Evolutionary conservation across 2,888 invertebrate species (phyloP), one percentile per base, ranked within the genome.

Genomic region (Tetrapedia diversipes): DNA sequence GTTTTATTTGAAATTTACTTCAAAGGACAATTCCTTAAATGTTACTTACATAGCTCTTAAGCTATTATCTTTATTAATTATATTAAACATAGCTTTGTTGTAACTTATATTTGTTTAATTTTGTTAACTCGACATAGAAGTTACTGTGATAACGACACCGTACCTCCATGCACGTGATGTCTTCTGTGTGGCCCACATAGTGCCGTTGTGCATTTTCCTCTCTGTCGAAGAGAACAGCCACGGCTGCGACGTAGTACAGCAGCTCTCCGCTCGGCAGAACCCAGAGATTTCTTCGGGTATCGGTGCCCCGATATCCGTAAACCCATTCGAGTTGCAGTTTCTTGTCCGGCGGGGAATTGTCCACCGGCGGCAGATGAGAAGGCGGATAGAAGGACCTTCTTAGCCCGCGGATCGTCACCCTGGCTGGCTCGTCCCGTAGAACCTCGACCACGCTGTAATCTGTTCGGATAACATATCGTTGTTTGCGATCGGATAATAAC

Each of bases 251-350:
- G 90, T 96, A 97, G 92, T 98, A 98, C 47, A 98, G 93, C 10
- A 98, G 93, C 91, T 99, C 99, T 0, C 98, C 98, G 0, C 98
- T 98, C 0, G 98, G 98, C 65, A 99, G 92, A 32, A 97, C 96
- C 96, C 98, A 97, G 39, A 99, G 93, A 92, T 99, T 99, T 84
- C 95, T 95, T 14, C 97, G 94, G 6, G 97, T 95, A 92, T 98
- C 98, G 11, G 96, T 95, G 0, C 99, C 98, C 73, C 98, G 95
- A 92, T 98, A 99, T 0, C 98, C 98, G 89, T 97, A 98, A 96
- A 98, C 98, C 98, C 98, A 98, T 89, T 98, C 98, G 0, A 98
- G 93, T 78, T 96, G 95, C 80, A 98, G 93, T 89, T 97, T 96
- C 92, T 97, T 97, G 56, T 97, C 96, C 0, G 98, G 98, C 0